These are phyloP conservation scores for Xyrauchen texanus DNA, from an alignment of 2,113 vertebrate species.

Conservation along the genomic window DNA sequence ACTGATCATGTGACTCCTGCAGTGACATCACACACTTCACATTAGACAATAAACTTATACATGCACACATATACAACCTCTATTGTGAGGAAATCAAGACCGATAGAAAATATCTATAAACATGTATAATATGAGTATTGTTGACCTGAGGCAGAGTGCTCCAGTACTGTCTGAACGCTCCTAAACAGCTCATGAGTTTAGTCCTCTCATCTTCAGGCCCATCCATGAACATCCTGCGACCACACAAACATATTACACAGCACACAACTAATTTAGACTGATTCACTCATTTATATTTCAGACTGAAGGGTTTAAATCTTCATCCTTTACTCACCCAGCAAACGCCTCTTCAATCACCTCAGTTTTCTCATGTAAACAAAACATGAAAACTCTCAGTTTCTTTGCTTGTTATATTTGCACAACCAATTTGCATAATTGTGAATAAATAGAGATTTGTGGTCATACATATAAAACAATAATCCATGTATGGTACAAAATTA, in stretches of 20 bases:
- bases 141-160: constrained; percentile 89
- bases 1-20: constrained; percentile 96
- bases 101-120: no score
- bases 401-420: no score
- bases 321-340: constrained; percentile 81
- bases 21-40: constrained; percentile 17
- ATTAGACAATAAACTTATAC: neutral
- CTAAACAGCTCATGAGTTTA: constrained; percentile 92
- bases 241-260: constrained; percentile 27
- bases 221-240: constrained; percentile 84
- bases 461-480: no score
- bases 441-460: no score
- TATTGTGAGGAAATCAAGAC: no score
- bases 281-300: neutral
- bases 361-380: constrained; percentile 82
- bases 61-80: neutral
- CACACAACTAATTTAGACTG: neutral
- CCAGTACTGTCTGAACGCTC: constrained; percentile 94
- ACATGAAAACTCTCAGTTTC: neutral
- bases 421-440: no score
- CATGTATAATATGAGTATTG: neutral
- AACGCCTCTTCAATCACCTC: constrained; percentile 98
- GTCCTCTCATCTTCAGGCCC: constrained; percentile 94
- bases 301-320: neutral
- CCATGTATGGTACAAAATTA: no score